A percentile compares a stretch with the other conserved stretches of the same genome.
Evolutionary conservation across 2,797 vertebrate genomes (phyloP).

Genomic region (Anabacerthia variegaticeps): DNA sequence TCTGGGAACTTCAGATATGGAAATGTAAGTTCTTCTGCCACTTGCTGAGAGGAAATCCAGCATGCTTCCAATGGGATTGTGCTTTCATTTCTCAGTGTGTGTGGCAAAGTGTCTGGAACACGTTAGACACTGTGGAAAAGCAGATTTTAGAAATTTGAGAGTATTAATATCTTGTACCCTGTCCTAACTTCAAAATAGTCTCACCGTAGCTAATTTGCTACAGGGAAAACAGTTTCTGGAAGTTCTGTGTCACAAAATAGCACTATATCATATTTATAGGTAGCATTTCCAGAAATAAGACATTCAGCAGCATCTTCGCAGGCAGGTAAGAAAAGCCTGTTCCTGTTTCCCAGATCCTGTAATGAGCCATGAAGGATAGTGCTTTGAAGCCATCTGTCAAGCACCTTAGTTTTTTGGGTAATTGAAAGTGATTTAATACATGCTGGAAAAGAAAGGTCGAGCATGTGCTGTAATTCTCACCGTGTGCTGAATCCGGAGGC

Average conservation of each 20-base stretch:
- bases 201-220: neutral
- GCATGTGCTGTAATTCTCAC: neutral
- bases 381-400: constrained; percentile 44
- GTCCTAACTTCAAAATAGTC: neutral
- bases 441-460: neutral
- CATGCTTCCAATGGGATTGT: neutral
- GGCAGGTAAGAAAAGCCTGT: constrained; percentile 24
- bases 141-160: neutral
- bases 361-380: constrained; percentile 31
- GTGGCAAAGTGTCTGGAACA: neutral
- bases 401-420: neutral
- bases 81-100: neutral
- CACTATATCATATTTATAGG: neutral
- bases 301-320: neutral
- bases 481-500: neutral
- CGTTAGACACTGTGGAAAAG: neutral
- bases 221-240: neutral
- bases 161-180: neutral
- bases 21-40: neutral
- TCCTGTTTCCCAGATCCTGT: constrained; percentile 31
- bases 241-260: neutral
- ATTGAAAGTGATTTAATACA: constrained; percentile 12
- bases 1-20: neutral
- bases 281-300: neutral
- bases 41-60: neutral